These are phyloP conservation scores for Elachura formosa DNA, from an alignment of 2,113 vertebrate species.

Conservation along the genomic window DNA sequence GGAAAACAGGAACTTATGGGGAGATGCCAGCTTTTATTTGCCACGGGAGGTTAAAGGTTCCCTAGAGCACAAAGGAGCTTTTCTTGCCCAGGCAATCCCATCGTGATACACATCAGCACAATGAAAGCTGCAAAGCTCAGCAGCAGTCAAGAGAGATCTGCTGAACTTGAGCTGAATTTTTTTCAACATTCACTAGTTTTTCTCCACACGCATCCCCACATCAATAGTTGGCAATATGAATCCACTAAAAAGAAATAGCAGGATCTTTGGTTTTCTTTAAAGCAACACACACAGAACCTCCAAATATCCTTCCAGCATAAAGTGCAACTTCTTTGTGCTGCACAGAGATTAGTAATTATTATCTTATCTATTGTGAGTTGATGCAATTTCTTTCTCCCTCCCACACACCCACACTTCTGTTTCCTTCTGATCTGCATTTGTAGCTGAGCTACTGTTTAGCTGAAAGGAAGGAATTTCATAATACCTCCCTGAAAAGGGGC, in stretches of 20 bases:
- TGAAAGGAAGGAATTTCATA: slow-evolving; percentile 33
- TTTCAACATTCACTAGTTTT: neutral
- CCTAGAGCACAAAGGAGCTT: slow-evolving; percentile 57
- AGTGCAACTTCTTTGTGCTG: neutral
- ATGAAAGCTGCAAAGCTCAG: neutral
- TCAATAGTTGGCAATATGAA: neutral
- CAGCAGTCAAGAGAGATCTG: slow-evolving; percentile 8
- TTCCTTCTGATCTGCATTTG: slow-evolving; percentile 16
- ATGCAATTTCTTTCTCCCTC: neutral
- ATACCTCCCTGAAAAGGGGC: neutral
- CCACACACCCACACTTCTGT: neutral
- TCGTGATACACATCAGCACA: slow-evolving; percentile 15
- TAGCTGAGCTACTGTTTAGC: slow-evolving; percentile 20
- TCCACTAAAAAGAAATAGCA: neutral
- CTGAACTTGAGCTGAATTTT: neutral
- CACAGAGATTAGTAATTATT: slow-evolving; percentile 5
- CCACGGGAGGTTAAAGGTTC: slow-evolving; percentile 60
- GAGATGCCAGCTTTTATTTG: slow-evolving; percentile 55
- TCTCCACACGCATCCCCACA: fast-evolving
- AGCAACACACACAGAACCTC: neutral
- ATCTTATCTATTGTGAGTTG: neutral
- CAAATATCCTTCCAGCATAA: neutral
- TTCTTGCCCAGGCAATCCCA: slow-evolving; percentile 65
- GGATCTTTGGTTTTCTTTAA: neutral
- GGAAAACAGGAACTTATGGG: slow-evolving; percentile 30